Conservation (phyloP, 2,797 vertebrate genomes). For the Epinephelus coioides region DNA sequence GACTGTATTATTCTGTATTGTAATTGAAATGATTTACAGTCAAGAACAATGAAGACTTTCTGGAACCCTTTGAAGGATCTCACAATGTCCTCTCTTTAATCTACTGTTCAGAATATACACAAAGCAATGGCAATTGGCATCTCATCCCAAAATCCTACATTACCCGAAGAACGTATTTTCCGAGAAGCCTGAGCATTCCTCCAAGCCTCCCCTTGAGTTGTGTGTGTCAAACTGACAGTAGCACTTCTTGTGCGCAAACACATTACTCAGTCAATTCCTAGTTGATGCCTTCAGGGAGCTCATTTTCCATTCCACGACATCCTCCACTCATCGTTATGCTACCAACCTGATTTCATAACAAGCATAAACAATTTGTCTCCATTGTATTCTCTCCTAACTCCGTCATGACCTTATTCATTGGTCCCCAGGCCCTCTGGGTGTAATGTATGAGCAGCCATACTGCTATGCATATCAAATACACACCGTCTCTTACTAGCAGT, state of each 20-base stretch:
- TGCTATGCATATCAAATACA: conserved; percentile 64
- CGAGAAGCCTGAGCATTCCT: conserved; percentile 30
- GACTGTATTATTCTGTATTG: neutral
- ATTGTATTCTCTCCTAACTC: conserved; percentile 68
- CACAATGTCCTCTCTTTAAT: neutral
- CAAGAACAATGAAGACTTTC: neutral
- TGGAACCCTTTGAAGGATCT: neutral
- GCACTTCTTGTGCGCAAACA: conserved; percentile 48
- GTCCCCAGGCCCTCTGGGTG: conserved; percentile 61
- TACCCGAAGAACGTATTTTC: conserved; percentile 20
- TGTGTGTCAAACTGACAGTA: conserved; percentile 53
- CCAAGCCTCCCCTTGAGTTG: conserved; percentile 34
- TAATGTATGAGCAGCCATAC: conserved; percentile 60
- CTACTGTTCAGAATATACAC: neutral
- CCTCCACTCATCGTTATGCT: conserved; percentile 70
- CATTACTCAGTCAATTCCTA: conserved; percentile 63
- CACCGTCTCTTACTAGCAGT: conserved; percentile 13
- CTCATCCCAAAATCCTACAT: conserved; percentile 12
- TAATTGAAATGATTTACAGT: neutral
- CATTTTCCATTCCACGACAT: conserved; percentile 68
- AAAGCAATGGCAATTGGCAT: neutral
- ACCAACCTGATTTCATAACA: conserved; percentile 75
- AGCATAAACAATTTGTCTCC: conserved; percentile 78
- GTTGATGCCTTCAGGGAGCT: conserved; percentile 67
- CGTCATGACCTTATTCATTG: conserved; percentile 72